Percentiles rank a stretch among this genome's conserved stretches.
These are phyloP conservation scores for Agrypnia vestita DNA, from an alignment of 1,140 invertebrate species.

Conservation along the genomic window DNA sequence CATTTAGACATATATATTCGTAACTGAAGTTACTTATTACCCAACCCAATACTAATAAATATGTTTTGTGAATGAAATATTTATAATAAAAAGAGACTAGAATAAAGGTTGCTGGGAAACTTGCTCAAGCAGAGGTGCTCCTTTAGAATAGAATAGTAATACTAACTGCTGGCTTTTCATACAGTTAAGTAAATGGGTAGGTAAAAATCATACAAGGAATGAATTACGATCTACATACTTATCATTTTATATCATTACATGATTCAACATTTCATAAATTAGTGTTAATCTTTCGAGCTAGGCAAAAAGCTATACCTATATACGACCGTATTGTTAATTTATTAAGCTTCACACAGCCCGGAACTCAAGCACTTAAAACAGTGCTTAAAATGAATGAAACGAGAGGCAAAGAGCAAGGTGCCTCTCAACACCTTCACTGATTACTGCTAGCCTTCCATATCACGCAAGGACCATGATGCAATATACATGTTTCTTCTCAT, in stretches of 20 bases:
- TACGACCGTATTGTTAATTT: slow-evolving; percentile 36
- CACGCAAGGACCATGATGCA: slow-evolving; percentile 37
- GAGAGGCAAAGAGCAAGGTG: slow-evolving; percentile 31
- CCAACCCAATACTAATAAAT: slow-evolving; percentile 21
- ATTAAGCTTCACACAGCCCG: slow-evolving; percentile 54
- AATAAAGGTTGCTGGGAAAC: slow-evolving; percentile 24
- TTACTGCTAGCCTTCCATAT: slow-evolving; percentile 24
- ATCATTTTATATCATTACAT: slow-evolving; percentile 51
- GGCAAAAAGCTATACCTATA: slow-evolving; percentile 50
- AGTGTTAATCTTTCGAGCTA: slow-evolving; percentile 45
- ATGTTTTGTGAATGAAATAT: slow-evolving; percentile 8
- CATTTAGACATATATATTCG: slow-evolving; percentile 11
- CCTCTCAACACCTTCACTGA: slow-evolving; percentile 28
- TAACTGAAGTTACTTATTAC: slow-evolving; percentile 27
- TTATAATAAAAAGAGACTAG: slow-evolving; percentile 11
- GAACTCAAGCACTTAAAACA: slow-evolving; percentile 53
- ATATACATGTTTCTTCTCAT: slow-evolving; percentile 37
- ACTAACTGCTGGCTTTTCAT: slow-evolving; percentile 32
- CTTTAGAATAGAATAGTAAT: slow-evolving; percentile 48
- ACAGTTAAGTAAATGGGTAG: not conserved
- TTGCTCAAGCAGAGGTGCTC: slow-evolving; percentile 49
- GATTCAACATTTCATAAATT: slow-evolving; percentile 48
- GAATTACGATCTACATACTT: slow-evolving; percentile 49
- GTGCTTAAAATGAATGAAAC: slow-evolving; percentile 49
- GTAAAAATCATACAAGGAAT: slow-evolving; percentile 52